Conservation (phyloP, 2,797 vertebrate genomes). For the Takifugu ocellatus region DNA sequence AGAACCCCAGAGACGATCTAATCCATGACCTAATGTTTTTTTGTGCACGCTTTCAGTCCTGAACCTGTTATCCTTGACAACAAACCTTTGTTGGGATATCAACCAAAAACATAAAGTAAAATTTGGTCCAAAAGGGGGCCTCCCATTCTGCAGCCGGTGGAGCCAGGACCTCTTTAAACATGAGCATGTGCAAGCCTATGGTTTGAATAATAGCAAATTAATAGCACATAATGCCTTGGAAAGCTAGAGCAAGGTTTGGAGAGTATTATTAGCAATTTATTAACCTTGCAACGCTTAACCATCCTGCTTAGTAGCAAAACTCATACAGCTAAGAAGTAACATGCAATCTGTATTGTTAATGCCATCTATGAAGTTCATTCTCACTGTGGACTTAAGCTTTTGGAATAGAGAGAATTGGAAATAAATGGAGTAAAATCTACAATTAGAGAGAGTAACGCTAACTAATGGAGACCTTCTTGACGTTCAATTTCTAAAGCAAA, state of each 20-base stretch:
- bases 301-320: slow-evolving; percentile 20
- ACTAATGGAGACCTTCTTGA: slow-evolving; percentile 24
- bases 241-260: slow-evolving; percentile 22
- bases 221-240: slow-evolving; percentile 46
- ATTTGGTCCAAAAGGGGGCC: slow-evolving; percentile 24
- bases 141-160: not conserved
- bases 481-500: slow-evolving; percentile 16
- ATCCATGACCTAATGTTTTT: slow-evolving; percentile 46
- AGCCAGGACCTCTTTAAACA: slow-evolving; percentile 40
- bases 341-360: slow-evolving; percentile 17
- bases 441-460: slow-evolving; percentile 39
- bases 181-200: slow-evolving; percentile 37
- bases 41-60: slow-evolving; percentile 33
- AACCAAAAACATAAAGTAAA: slow-evolving; percentile 41
- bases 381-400: slow-evolving; percentile 13
- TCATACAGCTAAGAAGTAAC: slow-evolving; percentile 17
- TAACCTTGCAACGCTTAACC: slow-evolving; percentile 31
- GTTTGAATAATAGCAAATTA: slow-evolving; percentile 53
- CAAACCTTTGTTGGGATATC: slow-evolving; percentile 46
- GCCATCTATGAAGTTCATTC: slow-evolving; percentile 8
- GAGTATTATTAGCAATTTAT: slow-evolving; percentile 43
- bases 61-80: slow-evolving; percentile 44
- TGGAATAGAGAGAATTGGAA: slow-evolving; percentile 18
- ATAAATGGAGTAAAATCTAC: slow-evolving; percentile 37
- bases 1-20: slow-evolving; percentile 43